Evolutionary conservation across 1,140 invertebrate genomes (phyloP), one percentile per base, ranked within the genome.

Genomic region (Polypedilum pembai): DNA sequence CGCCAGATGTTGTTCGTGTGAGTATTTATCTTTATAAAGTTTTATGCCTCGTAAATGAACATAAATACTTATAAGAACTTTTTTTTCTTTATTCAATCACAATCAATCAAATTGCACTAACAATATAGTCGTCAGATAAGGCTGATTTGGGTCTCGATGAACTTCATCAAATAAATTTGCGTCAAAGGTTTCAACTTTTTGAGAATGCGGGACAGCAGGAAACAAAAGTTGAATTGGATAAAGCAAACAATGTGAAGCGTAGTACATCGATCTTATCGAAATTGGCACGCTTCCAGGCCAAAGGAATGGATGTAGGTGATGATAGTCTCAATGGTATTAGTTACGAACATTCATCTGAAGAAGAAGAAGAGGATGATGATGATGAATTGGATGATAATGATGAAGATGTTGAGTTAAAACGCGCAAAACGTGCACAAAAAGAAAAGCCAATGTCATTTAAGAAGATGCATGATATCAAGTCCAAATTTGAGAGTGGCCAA

Each of bases 141-240:
- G 91, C 92, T n/a, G 91, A 94, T 83, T 85, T 95, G 45, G 93
- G 93, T 21, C 84, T 95, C 20, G 91, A 94, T 78, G 93, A 95
- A 80, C 81, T 95, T 66, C 89, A 90, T 12, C 87, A 87, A 75
- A 82, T 95, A 72, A 93, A 95, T 82, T 91, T 95, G 1, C 93
- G 93, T 80, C 92, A 92, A 73, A 86, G 91, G 74, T 95, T 94
- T 83, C 89, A 94, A 83, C 88, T 94, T 75, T 95, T 95, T 82
- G 92, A 94, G 82, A 88, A 87, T 77, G 80, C 80, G 20, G 80
- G 80, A 73, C 81, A 82, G n/a, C 81, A 84, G 3, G 81, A 83
- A 10, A 80, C 85, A 73, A 76, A 80, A 63, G 78, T 84, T 78
- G 77, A 85, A 80, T 74, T 87, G 63, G 89, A 90, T 77, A 85